Evolutionary conservation across 2,797 vertebrate genomes (phyloP), one percentile per base, ranked within the genome.

Genomic region (Chaenodraco wilsoni): DNA sequence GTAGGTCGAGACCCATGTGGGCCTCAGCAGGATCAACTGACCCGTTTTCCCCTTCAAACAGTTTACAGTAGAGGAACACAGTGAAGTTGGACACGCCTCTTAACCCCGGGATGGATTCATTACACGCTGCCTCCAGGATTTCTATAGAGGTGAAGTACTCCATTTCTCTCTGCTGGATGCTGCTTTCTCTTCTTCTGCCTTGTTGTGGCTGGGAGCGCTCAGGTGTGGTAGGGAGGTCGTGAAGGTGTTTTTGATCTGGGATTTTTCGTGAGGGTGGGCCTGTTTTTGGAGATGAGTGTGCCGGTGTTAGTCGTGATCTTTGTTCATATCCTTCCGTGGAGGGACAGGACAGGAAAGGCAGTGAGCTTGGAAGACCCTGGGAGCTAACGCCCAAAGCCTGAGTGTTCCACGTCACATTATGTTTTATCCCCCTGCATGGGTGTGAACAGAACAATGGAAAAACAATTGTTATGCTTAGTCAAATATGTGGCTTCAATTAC

Each of bases 31-130:
- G 83, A 19, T 91, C 84, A 0, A 91, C 69, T 6, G 94, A 93
- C 45, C 77, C 90, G 3, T 88, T 85, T 37, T 90, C 91, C 17
- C 93, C 94, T 23, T 94, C 95, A 74, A 94, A 92, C 19, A 96
- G 92, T 84, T 96, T 97, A 88, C 96, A 97, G 84, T 96, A 95
- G 72, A 97, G 93, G 75, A 96, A 94, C 51, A 97, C 91, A 0
- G 96, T 97, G 91, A 97, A 97, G 94, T 96, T 97, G 74, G 96
- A 97, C 76, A 97, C 89, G 0, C 95, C 95, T 0, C 94, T 95
- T 54, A 96, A 81, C 23, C 92, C 94, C 0, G 95, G 94, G 67
- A 95, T 92, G 19, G 95, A 93, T 27, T 94, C 93, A 55, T 96
- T 95, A 62, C 96, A 97, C 3, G 95, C 95, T 15, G 96, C 94